These are phyloP conservation scores for Solea senegalensis DNA, from an alignment of 2,113 vertebrate species.

Conservation along the genomic window DNA sequence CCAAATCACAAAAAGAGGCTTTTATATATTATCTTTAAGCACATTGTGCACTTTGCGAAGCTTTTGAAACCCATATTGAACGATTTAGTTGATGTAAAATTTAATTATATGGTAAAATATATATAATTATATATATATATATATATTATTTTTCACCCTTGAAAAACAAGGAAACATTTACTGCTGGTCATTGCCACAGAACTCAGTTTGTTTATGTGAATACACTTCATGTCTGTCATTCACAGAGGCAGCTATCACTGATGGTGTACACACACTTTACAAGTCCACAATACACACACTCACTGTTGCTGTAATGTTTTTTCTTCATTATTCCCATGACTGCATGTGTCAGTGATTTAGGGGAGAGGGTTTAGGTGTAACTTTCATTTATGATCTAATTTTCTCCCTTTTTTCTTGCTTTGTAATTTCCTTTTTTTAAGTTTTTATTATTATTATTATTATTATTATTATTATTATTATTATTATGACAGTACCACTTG, in stretches of 20 bases:
- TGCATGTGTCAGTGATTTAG: constrained; percentile 40
- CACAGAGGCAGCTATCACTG: constrained; percentile 79
- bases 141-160: background rate
- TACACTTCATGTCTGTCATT: constrained; percentile 58
- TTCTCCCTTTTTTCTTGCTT: constrained; percentile 29
- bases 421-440: constrained; percentile 35
- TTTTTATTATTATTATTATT: constrained; percentile 42
- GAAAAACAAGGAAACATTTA: constrained; percentile 22
- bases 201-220: constrained; percentile 32
- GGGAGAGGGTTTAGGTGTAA: constrained; percentile 33
- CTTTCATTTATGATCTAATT: constrained; percentile 26
- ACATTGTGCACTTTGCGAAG: too few relatives aligned
- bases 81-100: too few relatives aligned
- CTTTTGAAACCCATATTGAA: too few relatives aligned
- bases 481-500: constrained; percentile 30
- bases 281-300: constrained; percentile 47
- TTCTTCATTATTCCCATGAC: constrained; percentile 38
- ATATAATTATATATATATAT: too few relatives aligned
- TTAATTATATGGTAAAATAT: too few relatives aligned
- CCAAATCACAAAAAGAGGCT: background rate
- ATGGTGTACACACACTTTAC: constrained; percentile 64
- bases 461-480: constrained; percentile 41
- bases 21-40: background rate
- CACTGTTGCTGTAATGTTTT: constrained; percentile 42
- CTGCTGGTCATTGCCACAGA: constrained; percentile 22